phyloP scores from a whole-genome alignment of 2,113 vertebrate species.

The Numida meleagris region DNA sequence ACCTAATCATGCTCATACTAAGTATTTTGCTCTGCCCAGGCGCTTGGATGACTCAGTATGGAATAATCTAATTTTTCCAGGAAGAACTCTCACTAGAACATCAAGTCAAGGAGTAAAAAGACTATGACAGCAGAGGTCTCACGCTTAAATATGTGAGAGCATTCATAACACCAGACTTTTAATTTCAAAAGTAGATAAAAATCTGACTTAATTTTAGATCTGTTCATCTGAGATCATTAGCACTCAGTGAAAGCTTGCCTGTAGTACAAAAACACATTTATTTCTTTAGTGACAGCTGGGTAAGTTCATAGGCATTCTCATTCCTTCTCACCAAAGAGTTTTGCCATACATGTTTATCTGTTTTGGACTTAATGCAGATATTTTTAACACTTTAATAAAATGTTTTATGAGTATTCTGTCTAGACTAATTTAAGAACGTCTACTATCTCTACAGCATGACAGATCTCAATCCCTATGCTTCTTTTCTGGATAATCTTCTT shows the following conservation, averaged over 20 bases:
- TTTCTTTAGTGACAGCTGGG: neutral
- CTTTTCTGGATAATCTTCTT: neutral
- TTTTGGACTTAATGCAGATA: neutral
- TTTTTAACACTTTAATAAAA: neutral
- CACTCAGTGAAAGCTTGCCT: neutral
- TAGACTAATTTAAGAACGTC: neutral
- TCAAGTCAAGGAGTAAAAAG: neutral
- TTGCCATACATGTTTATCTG: neutral
- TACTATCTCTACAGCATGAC: neutral
- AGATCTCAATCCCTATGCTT: neutral
- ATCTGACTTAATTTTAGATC: neutral
- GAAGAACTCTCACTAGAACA: neutral
- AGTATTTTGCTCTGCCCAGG: neutral
- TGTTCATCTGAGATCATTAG: neutral
- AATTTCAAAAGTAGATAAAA: conserved; percentile 18
- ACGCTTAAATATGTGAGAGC: neutral
- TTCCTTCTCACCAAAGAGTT: neutral
- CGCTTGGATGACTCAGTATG: neutral
- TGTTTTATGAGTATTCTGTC: neutral
- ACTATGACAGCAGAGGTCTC: neutral
- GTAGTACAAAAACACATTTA: neutral
- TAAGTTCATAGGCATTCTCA: neutral
- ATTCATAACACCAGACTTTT: neutral
- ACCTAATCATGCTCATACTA: neutral
- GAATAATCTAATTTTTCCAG: neutral